These are phyloP conservation scores for Calosoma granatense DNA, from an alignment of 1,140 invertebrate species.

Conservation along the genomic window DNA sequence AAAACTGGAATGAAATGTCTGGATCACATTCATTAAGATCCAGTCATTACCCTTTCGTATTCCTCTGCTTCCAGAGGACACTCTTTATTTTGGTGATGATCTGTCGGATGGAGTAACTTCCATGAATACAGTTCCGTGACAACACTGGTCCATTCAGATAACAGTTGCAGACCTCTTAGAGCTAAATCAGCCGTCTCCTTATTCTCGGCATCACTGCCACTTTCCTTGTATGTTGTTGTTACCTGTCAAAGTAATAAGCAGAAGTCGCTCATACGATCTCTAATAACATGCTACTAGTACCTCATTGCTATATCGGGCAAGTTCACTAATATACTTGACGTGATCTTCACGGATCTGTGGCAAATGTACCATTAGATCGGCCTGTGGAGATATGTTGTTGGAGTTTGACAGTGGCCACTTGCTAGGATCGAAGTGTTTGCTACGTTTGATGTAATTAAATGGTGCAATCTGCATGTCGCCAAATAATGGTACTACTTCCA, in stretches of 20 bases:
- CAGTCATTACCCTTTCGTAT: conserved; percentile 92
- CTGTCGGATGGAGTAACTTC: conserved; percentile 96
- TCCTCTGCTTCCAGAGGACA: conserved; percentile 97
- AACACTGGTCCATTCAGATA: conserved; percentile 95
- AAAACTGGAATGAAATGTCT: too few relatives aligned
- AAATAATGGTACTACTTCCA: conserved; percentile 97
- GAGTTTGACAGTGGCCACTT: conserved; percentile 87
- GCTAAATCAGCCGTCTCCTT: conserved; percentile 86
- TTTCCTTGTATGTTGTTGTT: conserved; percentile 89
- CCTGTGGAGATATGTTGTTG: conserved; percentile 75
- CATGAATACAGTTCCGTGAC: conserved; percentile 97
- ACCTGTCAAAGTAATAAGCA: conserved; percentile 36
- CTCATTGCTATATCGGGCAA: conserved; percentile 92
- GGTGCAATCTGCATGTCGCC: conserved; percentile 99
- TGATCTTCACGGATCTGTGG: conserved; percentile 94
- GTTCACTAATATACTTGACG: conserved; percentile 93
- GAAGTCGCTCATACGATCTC: background rate
- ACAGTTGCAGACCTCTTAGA: conserved; percentile 79
- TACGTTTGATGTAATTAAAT: conserved; percentile 95
- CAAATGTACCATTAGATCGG: conserved; percentile 92
- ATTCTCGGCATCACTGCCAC: conserved; percentile 86
- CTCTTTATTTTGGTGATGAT: conserved; percentile 91
- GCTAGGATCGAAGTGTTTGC: conserved; percentile 86
- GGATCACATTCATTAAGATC: too few relatives aligned
- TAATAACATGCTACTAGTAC: conserved; percentile 34